A percentile compares a stretch with the other conserved stretches of the same genome.
Conservation (phyloP, 2,888 invertebrate species). For the Anorthoa munda region DNA sequence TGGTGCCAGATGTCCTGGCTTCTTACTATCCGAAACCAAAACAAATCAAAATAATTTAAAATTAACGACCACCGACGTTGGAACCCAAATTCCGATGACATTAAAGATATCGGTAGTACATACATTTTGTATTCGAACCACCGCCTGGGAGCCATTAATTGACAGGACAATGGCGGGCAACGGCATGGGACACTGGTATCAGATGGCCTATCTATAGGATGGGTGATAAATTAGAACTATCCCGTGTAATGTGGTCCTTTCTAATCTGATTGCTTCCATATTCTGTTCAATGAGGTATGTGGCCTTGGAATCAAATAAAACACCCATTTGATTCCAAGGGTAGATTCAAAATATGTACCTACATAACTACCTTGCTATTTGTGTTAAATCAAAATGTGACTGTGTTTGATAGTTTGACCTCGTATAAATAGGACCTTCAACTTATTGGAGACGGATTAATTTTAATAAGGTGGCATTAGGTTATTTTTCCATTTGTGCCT, state of each 20-base stretch:
- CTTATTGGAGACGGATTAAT: too few relatives aligned
- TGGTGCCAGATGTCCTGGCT: too few relatives aligned
- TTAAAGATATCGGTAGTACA: slow-evolving; percentile 23
- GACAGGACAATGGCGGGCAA: slow-evolving; percentile 48
- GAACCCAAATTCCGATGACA: slow-evolving; percentile 13
- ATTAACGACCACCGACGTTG: neutral
- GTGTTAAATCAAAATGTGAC: too few relatives aligned
- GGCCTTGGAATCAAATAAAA: neutral
- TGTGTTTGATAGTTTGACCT: too few relatives aligned
- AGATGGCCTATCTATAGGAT: slow-evolving; percentile 22
- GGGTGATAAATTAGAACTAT: slow-evolving; percentile 34
- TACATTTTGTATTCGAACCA: slow-evolving; percentile 36
- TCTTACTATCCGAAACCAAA: too few relatives aligned
- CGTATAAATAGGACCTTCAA: too few relatives aligned
- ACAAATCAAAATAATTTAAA: neutral
- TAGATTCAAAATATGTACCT: too few relatives aligned
- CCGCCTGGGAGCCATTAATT: slow-evolving; percentile 39
- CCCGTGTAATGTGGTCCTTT: slow-evolving; percentile 24
- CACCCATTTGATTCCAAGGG: too few relatives aligned
- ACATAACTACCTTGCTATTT: too few relatives aligned
- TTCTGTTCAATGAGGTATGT: slow-evolving; percentile 8
- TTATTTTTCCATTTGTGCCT: too few relatives aligned
- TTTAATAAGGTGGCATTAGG: too few relatives aligned
- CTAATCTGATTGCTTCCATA: slow-evolving; percentile 38
- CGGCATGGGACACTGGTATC: slow-evolving; percentile 27